Conservation (phyloP, 1,140 invertebrate genomes). For the Leptopilina clavipes region DNA sequence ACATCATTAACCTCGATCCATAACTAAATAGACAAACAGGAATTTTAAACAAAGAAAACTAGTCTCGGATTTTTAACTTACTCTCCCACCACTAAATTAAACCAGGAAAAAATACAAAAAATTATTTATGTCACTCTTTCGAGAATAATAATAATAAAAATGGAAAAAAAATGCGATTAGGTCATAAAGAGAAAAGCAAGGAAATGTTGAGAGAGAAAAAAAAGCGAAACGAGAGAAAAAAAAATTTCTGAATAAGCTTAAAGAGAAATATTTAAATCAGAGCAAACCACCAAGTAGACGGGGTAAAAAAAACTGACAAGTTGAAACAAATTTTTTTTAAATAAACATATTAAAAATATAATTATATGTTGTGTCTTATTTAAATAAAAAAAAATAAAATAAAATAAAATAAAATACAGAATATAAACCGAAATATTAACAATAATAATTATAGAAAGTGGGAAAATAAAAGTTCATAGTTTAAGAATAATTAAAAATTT, state of each 20-base stretch:
- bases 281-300: not conserved
- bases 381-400: no score
- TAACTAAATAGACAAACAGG: not conserved
- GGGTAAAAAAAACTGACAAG: not conserved
- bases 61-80: no score
- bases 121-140: no score
- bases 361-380: not conserved
- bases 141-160: no score
- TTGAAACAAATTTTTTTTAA: not conserved
- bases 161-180: no score
- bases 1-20: not conserved
- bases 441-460: not conserved
- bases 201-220: not conserved
- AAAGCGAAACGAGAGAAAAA: not conserved
- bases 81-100: no score
- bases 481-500: conserved; percentile 2
- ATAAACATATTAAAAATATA: not conserved
- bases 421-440: not conserved
- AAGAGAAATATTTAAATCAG: not conserved
- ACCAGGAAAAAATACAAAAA: no score
- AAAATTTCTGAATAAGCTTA: not conserved
- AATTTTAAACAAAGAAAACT: no score
- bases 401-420: not conserved
- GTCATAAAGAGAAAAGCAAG: no score
- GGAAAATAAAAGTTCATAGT: not conserved